Base-by-base conservation (phyloP, 2,888 invertebrate species). In the Calameuta pallipes region DNA sequence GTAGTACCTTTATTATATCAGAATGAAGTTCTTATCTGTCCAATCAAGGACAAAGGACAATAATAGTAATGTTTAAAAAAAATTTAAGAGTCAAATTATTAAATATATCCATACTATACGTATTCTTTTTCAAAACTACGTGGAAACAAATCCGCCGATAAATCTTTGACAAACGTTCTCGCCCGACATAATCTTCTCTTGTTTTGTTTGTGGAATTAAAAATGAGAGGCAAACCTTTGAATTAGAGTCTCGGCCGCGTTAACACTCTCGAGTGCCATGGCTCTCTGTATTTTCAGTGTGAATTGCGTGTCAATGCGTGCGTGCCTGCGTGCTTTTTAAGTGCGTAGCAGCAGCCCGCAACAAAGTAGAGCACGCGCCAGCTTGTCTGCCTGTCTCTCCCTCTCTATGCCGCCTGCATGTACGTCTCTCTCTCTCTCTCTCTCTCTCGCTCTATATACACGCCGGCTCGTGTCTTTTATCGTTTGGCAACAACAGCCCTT, bases 181-280 rank as follows among this genome's bases (percentile, higher is more conserved):
- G 56, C 56, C 31, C 75, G 79, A 75, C 77, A 69, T 73, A 75
- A 71, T 70, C 73, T 74, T 75, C 37, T 69, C 30, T 78, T 77
- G 80, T 80, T 83, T 82, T 77, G 78, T 75, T 76, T 84, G 80
- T 78, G 80, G 77, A 79, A 89, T 86, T 89, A 88, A 89, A 89
- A 90, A 89, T 89, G 74, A 85, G 85, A 88, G 87, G 89, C 91
- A 91, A 91, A 91, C 91, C 91, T 91, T 90, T 90, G 91, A 80
- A 91, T 90, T 87, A 90, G 89, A 89, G 90, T 90, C 88, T 91
- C 91, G 83, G 91, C 89, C 91, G 88, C 90, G 89, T 88, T 87
- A 88, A 91, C 91, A 90, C 91, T 91, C 88, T 91, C 91, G 87
- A 91, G 90, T 88, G 91, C 91, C 91, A 91, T 79, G 85, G 81